These are phyloP conservation scores for Pollenia labialis DNA, from an alignment of 2,888 invertebrate species.

Conservation along the genomic window DNA sequence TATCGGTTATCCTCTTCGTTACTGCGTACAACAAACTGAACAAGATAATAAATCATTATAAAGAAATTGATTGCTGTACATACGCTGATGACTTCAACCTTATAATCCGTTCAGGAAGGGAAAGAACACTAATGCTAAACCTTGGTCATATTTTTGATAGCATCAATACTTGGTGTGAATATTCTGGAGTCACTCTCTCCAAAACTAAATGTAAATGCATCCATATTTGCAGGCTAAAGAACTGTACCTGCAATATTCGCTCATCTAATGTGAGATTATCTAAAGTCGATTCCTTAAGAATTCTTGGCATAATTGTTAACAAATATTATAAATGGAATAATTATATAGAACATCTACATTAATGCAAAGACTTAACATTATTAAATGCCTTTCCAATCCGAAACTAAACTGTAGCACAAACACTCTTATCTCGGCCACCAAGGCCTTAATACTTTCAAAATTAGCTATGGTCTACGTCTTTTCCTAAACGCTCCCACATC, in stretches of 20 bases:
- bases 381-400: neutral
- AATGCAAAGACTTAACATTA: neutral
- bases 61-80: constrained; percentile 57
- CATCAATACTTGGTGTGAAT: neutral
- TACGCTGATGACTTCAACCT: constrained; percentile 71
- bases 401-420: neutral
- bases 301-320: neutral
- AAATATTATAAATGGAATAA: neutral
- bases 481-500: neutral
- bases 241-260: neutral
- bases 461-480: neutral
- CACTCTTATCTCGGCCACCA: too few species aligned
- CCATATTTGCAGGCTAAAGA: neutral
- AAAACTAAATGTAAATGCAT: neutral
- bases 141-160: too few species aligned
- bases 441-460: neutral
- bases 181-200: neutral
- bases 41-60: constrained; percentile 33
- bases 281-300: neutral
- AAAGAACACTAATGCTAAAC: constrained; percentile 12
- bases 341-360: neutral
- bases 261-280: neutral
- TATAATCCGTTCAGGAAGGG: constrained; percentile 10
- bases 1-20: too few species aligned
- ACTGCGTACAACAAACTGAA: too few species aligned